phyloP scores from a whole-genome alignment of 2,888 invertebrate genomes.

The Campoletis raptor region DNA sequence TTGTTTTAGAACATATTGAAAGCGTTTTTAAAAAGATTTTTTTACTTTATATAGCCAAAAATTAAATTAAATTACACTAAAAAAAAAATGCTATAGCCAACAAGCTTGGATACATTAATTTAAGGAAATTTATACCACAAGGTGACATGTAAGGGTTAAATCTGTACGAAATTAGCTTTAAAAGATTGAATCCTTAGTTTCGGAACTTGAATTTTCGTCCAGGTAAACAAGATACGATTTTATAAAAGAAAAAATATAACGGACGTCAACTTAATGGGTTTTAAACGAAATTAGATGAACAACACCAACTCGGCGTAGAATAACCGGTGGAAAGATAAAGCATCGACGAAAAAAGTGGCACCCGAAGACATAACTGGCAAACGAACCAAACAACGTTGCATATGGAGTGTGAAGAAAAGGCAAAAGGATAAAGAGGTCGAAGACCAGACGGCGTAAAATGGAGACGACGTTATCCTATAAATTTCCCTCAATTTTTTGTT shows the following conservation, averaged over 20 bases:
- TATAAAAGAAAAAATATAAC: not conserved
- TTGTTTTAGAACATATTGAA: too few species aligned
- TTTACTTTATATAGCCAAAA: too few species aligned
- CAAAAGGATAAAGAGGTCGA: conserved; percentile 35
- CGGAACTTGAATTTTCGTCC: not conserved
- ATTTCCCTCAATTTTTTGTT: conserved; percentile 12
- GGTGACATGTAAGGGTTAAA: too few species aligned
- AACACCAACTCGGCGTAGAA: not conserved
- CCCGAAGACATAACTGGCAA: conserved; percentile 54
- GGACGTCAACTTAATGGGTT: not conserved
- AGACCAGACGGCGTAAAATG: conserved; percentile 22
- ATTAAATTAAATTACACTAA: too few species aligned
- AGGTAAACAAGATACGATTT: not conserved
- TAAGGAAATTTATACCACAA: too few species aligned
- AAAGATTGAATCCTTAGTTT: not conserved
- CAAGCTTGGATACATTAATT: too few species aligned
- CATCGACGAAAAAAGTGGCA: conserved; percentile 50
- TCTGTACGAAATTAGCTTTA: not conserved
- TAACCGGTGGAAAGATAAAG: not conserved
- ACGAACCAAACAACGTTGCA: conserved; percentile 48
- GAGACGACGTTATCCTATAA: conserved; percentile 51
- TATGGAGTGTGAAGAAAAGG: conserved; percentile 40
- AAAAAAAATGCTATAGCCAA: too few species aligned
- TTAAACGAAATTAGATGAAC: not conserved
- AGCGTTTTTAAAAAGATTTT: too few species aligned